Evolutionary conservation across 2,888 invertebrate genomes (phyloP).

Genomic region (Protula sp.): DNA sequence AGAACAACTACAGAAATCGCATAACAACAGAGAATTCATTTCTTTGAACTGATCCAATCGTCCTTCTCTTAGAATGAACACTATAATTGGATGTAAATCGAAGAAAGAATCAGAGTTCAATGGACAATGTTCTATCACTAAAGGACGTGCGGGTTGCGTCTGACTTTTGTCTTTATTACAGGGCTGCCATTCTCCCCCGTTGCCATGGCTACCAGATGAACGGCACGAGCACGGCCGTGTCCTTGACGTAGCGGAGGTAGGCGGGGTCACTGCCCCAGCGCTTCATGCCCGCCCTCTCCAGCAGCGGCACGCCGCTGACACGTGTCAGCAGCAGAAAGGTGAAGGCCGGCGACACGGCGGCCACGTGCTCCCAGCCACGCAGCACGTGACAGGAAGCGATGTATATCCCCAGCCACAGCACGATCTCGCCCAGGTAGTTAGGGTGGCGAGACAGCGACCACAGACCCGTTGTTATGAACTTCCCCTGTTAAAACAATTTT

Average conservation of each 20-base stretch:
- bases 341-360: conserved; percentile 47
- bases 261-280: conserved; percentile 47
- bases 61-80: too few species aligned
- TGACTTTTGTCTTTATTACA: too few species aligned
- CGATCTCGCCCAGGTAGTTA: conserved; percentile 51
- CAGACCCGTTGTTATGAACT: conserved; percentile 42
- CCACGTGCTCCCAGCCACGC: conserved; percentile 30
- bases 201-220: conserved; percentile 42
- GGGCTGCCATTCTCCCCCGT: too few species aligned
- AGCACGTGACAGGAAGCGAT: conserved; percentile 35
- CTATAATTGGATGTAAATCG: too few species aligned
- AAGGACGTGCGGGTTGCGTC: too few species aligned
- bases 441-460: conserved; percentile 49
- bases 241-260: conserved; percentile 45
- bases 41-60: too few species aligned
- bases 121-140: too few species aligned
- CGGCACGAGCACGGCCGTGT: conserved; percentile 51
- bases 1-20: too few species aligned
- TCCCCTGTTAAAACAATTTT: conserved; percentile 31
- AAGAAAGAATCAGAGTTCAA: too few species aligned
- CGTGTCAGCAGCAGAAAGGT: conserved; percentile 46
- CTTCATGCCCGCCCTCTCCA: conserved; percentile 42
- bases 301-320: conserved; percentile 50
- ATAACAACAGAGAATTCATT: too few species aligned
- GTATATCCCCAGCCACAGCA: conserved; percentile 47